phyloP scores from a whole-genome alignment of 2,113 vertebrate species.

The Stercorarius parasiticus region DNA sequence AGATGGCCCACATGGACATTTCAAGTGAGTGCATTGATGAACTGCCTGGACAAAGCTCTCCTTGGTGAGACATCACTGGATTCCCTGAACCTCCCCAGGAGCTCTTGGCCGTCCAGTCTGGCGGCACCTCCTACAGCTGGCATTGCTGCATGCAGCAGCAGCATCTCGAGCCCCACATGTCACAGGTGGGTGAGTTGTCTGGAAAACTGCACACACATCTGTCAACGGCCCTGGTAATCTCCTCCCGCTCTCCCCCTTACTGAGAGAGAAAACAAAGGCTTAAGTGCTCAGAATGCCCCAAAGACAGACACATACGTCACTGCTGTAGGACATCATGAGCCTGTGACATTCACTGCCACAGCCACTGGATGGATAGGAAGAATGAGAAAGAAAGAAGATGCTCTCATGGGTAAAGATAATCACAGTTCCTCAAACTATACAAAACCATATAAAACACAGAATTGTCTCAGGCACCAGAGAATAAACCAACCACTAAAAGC shows the following conservation, averaged over 20 bases:
- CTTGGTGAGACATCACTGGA: accelerated
- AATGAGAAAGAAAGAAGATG: neutral
- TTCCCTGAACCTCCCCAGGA: neutral
- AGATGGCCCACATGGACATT: neutral
- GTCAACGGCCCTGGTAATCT: neutral
- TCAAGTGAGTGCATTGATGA: neutral
- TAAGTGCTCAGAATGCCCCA: neutral
- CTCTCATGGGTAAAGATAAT: neutral
- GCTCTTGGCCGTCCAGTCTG: neutral
- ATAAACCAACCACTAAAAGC: neutral
- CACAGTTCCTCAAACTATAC: neutral
- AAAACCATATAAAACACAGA: neutral
- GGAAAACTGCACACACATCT: neutral
- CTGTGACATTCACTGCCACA: neutral
- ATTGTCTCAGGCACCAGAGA: neutral
- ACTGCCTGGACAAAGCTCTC: neutral
- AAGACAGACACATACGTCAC: neutral
- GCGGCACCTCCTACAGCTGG: neutral
- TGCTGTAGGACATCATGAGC: neutral
- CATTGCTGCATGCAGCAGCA: neutral
- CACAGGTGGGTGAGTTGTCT: neutral
- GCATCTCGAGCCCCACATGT: neutral
- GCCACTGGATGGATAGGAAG: neutral
- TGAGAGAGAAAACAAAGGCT: neutral
- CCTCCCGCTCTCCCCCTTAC: too few relatives aligned